phyloP scores from a whole-genome alignment of 2,888 invertebrate species.

The Gari tellinella region DNA sequence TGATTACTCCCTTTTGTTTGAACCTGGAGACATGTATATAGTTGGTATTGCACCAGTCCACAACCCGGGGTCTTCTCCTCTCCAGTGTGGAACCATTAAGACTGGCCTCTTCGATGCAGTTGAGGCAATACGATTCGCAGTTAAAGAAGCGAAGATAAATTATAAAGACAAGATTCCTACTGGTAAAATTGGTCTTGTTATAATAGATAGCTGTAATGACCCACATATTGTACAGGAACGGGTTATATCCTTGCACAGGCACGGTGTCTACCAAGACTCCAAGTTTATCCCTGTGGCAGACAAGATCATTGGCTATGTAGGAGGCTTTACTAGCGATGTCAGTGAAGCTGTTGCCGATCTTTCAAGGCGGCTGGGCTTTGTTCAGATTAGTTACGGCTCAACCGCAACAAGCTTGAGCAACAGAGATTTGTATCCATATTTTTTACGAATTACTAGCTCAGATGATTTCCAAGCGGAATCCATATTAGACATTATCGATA shows the following conservation, averaged over 20 bases:
- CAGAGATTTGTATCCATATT: slow-evolving; percentile 50
- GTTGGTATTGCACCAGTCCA: slow-evolving; percentile 61
- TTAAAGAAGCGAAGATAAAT: slow-evolving; percentile 41
- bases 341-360: slow-evolving; percentile 55
- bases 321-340: slow-evolving; percentile 56
- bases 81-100: slow-evolving; percentile 56
- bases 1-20: slow-evolving; percentile 26
- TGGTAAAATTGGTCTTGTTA: slow-evolving; percentile 52
- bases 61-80: slow-evolving; percentile 36
- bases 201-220: slow-evolving; percentile 67
- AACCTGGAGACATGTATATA: slow-evolving; percentile 60
- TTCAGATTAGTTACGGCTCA: slow-evolving; percentile 59
- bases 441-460: slow-evolving; percentile 53
- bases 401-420: slow-evolving; percentile 58
- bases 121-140: slow-evolving; percentile 55
- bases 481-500: slow-evolving; percentile 43
- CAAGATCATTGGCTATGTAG: slow-evolving; percentile 62
- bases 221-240: slow-evolving; percentile 54
- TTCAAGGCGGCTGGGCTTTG: slow-evolving; percentile 37
- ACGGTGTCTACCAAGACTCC: slow-evolving; percentile 41
- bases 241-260: slow-evolving; percentile 53
- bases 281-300: slow-evolving; percentile 37
- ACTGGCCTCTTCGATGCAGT: slow-evolving; percentile 50
- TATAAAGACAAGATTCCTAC: not conserved
- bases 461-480: slow-evolving; percentile 54